Conservation (phyloP, 2,888 invertebrate species). For the Caenorhabditis panamensis region DNA sequence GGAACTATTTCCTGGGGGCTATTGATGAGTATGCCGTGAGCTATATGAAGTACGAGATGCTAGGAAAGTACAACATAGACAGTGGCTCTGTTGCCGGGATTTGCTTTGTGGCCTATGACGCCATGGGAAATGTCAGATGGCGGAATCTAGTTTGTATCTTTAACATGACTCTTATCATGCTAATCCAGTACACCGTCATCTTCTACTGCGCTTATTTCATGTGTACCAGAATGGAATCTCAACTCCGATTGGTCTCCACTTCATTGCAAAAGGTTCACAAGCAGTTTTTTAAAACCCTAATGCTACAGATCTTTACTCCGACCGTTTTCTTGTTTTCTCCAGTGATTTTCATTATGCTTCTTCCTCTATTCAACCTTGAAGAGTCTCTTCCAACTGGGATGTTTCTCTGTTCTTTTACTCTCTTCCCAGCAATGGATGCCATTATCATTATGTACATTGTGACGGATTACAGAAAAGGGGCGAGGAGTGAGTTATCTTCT, state of each 20-base stretch:
- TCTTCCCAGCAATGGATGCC: constrained; percentile 38
- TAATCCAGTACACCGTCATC: constrained; percentile 15
- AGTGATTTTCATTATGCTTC: constrained; percentile 12
- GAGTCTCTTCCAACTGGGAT: constrained; percentile 29
- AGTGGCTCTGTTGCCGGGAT: constrained; percentile 13
- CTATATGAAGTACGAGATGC: constrained; percentile 30
- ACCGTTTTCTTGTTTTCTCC: constrained; percentile 29
- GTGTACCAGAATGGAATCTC: constrained; percentile 10
- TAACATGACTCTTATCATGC: constrained; percentile 27
- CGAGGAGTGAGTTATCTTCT: background rate
- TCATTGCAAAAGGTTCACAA: constrained; percentile 22
- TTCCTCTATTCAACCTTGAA: constrained; percentile 14
- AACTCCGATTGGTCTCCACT: background rate
- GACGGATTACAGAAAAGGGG: constrained; percentile 23
- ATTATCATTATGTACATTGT: constrained; percentile 44
- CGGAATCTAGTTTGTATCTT: constrained; percentile 25
- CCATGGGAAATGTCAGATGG: constrained; percentile 16
- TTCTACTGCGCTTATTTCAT: constrained; percentile 17
- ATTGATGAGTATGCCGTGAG: constrained; percentile 9
- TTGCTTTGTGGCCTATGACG: constrained; percentile 21
- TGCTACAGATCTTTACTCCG: constrained; percentile 28
- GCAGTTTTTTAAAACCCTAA: constrained; percentile 36
- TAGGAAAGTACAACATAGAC: constrained; percentile 11
- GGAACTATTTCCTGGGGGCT: constrained; percentile 9
- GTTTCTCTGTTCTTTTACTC: constrained; percentile 19